Evolutionary conservation across 2,888 invertebrate species (phyloP).

Genomic region (Thumatha senex): DNA sequence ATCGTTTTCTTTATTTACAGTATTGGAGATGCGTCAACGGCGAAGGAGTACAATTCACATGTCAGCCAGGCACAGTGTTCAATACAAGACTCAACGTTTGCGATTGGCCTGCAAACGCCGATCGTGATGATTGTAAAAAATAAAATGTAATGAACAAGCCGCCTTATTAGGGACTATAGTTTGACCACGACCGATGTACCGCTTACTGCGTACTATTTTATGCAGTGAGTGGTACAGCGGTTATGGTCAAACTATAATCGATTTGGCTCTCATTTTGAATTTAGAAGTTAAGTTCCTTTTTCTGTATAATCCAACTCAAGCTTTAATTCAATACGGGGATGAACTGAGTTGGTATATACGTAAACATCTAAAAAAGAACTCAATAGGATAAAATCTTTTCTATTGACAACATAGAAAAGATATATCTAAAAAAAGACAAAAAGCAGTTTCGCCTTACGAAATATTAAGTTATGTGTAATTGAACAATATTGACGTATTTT

Average conservation of each 20-base stretch:
- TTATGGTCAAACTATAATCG: too few relatives aligned
- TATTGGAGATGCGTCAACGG: slow-evolving; percentile 94
- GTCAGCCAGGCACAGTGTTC: slow-evolving; percentile 90
- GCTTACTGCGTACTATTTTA: too few relatives aligned
- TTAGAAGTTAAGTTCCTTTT: too few relatives aligned
- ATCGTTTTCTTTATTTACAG: slow-evolving; percentile 69
- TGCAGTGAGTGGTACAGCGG: too few relatives aligned
- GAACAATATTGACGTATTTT: slow-evolving; percentile 55
- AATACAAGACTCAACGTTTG: slow-evolving; percentile 88
- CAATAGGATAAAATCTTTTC: too few relatives aligned
- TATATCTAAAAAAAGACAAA: too few relatives aligned
- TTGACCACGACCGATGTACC: too few relatives aligned
- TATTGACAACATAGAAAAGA: too few relatives aligned
- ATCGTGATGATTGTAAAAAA: slow-evolving; percentile 83
- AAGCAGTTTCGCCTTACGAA: slow-evolving; percentile 9
- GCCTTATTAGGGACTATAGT: slow-evolving; percentile 18
- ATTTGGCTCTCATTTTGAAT: slow-evolving; percentile 13
- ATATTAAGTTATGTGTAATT: slow-evolving; percentile 13
- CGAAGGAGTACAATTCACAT: slow-evolving; percentile 87
- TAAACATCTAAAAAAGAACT: too few relatives aligned
- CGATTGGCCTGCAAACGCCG: slow-evolving; percentile 91
- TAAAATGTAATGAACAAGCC: slow-evolving; percentile 30
- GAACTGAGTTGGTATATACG: too few relatives aligned
- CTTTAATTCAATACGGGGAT: too few relatives aligned
- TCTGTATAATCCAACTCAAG: too few relatives aligned